Evolutionary conservation across 1,140 invertebrate species (phyloP).

Genomic region (Neodiprion lecontei): DNA sequence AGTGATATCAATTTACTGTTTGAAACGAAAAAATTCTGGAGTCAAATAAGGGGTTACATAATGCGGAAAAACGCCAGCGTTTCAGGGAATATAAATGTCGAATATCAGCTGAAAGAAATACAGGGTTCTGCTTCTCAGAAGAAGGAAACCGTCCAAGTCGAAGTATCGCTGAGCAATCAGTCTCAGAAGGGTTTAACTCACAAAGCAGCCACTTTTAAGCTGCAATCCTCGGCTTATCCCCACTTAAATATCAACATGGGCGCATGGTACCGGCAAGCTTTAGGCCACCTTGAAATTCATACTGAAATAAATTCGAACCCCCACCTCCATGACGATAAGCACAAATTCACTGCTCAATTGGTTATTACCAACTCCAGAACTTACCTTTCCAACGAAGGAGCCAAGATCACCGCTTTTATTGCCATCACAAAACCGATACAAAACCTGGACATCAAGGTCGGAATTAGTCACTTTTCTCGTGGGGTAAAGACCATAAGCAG

Average conservation of each 20-base stretch:
- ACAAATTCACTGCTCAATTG: constrained; percentile 65
- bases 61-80: constrained; percentile 63
- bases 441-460: constrained; percentile 61
- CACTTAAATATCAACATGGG: constrained; percentile 76
- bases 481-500: constrained; percentile 49
- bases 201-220: constrained; percentile 66
- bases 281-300: constrained; percentile 64
- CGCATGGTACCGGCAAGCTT: constrained; percentile 67
- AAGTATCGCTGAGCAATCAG: constrained; percentile 70
- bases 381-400: constrained; percentile 55
- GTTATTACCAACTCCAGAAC: constrained; percentile 64
- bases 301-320: constrained; percentile 62
- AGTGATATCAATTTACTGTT: constrained; percentile 73
- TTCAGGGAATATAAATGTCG: constrained; percentile 67
- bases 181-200: constrained; percentile 68
- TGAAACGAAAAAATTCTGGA: constrained; percentile 72
- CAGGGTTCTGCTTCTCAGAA: constrained; percentile 47
- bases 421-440: constrained; percentile 59
- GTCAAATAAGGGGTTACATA: constrained; percentile 73
- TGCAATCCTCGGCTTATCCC: constrained; percentile 78
- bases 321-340: constrained; percentile 59
- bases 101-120: constrained; percentile 71
- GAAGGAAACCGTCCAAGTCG: constrained; percentile 72
- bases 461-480: constrained; percentile 48
- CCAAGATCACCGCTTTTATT: constrained; percentile 56